Evolutionary conservation across 2,113 vertebrate genomes (phyloP).

Genomic region (Canis aureus): DNA sequence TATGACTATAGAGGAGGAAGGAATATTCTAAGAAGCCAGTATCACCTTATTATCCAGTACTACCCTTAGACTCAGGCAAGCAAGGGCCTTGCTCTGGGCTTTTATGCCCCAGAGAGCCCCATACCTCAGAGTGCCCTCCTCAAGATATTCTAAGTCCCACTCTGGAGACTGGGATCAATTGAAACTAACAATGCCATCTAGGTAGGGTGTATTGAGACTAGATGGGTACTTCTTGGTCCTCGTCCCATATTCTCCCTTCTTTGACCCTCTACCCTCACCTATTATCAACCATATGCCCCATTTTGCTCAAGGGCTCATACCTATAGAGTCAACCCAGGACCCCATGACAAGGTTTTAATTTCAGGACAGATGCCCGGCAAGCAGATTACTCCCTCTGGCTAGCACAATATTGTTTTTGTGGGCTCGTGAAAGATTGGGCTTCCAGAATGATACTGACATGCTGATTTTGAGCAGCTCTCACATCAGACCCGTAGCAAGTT

Average conservation of each 20-base stretch:
- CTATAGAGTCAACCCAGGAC: background rate
- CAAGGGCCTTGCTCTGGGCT: background rate
- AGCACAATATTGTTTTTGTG: background rate
- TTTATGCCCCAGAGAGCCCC: background rate
- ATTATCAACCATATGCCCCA: background rate
- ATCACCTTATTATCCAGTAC: background rate
- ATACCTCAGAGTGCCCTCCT: background rate
- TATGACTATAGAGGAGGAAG: background rate
- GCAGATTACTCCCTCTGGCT: background rate
- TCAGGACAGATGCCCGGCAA: background rate
- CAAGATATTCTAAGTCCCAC: background rate
- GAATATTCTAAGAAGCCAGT: background rate
- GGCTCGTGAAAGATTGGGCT: background rate
- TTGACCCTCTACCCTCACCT: background rate
- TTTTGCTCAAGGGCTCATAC: background rate
- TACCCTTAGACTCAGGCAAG: background rate
- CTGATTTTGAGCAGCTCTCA: background rate
- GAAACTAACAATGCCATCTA: background rate
- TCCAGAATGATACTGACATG: background rate
- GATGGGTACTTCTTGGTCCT: background rate
- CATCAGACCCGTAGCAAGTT: background rate
- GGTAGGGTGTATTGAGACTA: background rate
- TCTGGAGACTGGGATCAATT: background rate
- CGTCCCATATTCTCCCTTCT: background rate
- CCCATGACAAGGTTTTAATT: background rate